Conservation (phyloP, 2,113 vertebrate species). For the Probosciger aterrimus region DNA sequence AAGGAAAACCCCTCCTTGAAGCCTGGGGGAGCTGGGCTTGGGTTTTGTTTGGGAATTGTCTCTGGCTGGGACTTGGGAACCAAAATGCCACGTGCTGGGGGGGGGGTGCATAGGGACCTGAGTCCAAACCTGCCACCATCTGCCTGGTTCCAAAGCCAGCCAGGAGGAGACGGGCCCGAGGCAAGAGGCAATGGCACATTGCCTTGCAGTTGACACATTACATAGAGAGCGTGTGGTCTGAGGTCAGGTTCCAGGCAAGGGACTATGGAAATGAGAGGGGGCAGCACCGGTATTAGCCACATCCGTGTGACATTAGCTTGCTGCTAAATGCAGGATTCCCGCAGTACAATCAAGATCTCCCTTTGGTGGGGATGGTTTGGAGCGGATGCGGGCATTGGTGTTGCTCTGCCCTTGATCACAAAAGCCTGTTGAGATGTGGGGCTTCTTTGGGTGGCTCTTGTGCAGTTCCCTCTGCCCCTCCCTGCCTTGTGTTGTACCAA, state of each 20-base stretch:
- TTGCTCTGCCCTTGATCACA: neutral
- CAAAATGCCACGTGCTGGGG: neutral
- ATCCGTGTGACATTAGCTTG: neutral
- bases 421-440: neutral
- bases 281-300: neutral
- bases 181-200: neutral
- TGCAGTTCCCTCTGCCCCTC: neutral
- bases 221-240: conserved; percentile 4
- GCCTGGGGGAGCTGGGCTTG: neutral
- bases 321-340: neutral
- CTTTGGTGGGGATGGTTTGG: neutral
- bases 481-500: neutral
- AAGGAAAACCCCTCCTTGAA: neutral
- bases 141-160: neutral
- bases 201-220: conserved; percentile 8
- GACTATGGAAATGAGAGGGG: conserved; percentile 4
- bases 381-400: neutral
- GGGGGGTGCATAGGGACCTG: neutral
- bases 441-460: neutral
- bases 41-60: neutral
- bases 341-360: neutral
- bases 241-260: neutral
- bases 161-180: neutral
- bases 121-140: neutral
- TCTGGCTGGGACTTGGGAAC: neutral